Evolutionary conservation across 2,888 invertebrate species (phyloP).

Genomic region (Panopea generosa): DNA sequence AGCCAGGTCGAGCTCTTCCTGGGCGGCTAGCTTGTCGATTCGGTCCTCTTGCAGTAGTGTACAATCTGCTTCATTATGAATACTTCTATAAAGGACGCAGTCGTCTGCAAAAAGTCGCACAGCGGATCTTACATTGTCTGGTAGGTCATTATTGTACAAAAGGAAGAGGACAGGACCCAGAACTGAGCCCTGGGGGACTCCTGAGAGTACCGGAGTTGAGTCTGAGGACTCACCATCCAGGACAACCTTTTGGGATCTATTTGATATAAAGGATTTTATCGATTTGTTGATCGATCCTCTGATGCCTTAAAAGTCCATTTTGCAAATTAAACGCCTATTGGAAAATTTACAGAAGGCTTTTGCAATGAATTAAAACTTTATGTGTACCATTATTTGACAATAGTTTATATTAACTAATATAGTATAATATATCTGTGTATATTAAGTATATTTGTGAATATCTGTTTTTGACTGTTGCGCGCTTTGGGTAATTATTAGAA

Average conservation of each 20-base stretch:
- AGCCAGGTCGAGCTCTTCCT: constrained; percentile 11
- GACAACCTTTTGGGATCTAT: constrained; percentile 18
- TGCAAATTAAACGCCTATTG: no score
- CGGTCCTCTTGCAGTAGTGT: constrained; percentile 17
- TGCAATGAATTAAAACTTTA: no score
- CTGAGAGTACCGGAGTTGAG: constrained; percentile 10
- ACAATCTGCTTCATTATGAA: not conserved
- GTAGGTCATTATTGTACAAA: constrained; percentile 27
- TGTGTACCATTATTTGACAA: no score
- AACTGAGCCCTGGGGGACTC: constrained; percentile 26
- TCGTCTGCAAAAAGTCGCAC: constrained; percentile 41
- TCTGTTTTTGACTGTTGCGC: no score
- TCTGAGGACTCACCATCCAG: constrained; percentile 15
- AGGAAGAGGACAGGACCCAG: constrained; percentile 32
- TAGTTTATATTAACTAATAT: no score
- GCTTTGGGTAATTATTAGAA: no score
- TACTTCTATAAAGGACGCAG: constrained; percentile 24
- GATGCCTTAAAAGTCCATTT: not conserved
- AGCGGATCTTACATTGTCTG: constrained; percentile 25
- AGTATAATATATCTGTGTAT: no score
- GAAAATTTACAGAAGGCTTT: no score
- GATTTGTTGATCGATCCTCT: not conserved
- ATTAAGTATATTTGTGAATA: no score
- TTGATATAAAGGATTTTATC: constrained; percentile 14
- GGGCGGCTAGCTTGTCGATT: constrained; percentile 12